phyloP scores from a whole-genome alignment of 2,888 invertebrate species.

The Mesopsocus fuscifrons region DNA sequence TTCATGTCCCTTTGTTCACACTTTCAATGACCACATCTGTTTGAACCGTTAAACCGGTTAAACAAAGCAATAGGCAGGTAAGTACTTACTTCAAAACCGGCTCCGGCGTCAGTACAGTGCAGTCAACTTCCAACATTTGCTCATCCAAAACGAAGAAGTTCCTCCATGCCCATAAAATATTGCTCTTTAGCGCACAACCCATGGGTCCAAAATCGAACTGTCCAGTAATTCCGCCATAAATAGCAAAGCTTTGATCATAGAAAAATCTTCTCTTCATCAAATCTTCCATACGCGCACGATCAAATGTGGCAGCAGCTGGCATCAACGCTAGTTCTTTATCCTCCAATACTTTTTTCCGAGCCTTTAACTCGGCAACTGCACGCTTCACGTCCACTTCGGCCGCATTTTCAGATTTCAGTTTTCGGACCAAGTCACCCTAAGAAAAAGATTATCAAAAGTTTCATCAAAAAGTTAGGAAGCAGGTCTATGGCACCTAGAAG shows the following conservation, averaged over 20 bases:
- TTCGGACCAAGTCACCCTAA: constrained; percentile 76
- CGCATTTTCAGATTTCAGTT: constrained; percentile 71
- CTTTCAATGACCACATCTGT: too few species aligned
- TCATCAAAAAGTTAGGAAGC: too few species aligned
- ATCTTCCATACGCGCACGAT: constrained; percentile 90
- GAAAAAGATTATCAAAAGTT: constrained; percentile 16
- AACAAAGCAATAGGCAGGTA: too few species aligned
- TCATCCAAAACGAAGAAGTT: constrained; percentile 94
- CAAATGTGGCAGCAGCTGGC: constrained; percentile 52
- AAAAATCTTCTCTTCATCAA: constrained; percentile 91
- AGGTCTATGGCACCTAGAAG: too few species aligned
- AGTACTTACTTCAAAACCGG: constrained; percentile 64
- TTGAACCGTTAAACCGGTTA: too few species aligned
- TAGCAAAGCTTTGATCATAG: constrained; percentile 96
- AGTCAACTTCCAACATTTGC: constrained; percentile 97
- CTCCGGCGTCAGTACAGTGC: constrained; percentile 93
- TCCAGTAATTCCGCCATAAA: constrained; percentile 76
- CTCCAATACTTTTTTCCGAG: constrained; percentile 75
- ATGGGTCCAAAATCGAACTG: constrained; percentile 99
- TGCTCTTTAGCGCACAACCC: constrained; percentile 96
- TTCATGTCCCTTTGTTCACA: too few species aligned
- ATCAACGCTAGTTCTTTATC: constrained; percentile 78
- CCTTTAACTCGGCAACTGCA: constrained; percentile 83
- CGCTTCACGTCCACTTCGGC: constrained; percentile 83
- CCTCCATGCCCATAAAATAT: constrained; percentile 84